These are phyloP conservation scores for Synanthedon tipuliformis DNA, from an alignment of 2,888 invertebrate species.

Conservation along the genomic window DNA sequence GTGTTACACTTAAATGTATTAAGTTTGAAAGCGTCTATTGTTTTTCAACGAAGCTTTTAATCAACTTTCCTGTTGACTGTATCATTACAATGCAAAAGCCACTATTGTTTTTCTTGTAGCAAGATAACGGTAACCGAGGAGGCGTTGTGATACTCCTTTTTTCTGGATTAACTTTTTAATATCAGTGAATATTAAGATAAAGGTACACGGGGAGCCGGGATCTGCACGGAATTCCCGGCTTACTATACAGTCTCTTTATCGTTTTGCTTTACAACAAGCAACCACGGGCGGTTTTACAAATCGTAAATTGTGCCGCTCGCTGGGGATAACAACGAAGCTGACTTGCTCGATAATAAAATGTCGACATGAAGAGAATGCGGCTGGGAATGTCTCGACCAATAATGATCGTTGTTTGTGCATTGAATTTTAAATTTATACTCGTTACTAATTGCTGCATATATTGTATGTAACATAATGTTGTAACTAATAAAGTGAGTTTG, in stretches of 20 bases:
- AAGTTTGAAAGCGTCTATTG: not conserved
- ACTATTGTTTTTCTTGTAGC: conserved; percentile 6
- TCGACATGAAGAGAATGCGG: conserved; percentile 58
- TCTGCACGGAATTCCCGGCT: conserved; percentile 22
- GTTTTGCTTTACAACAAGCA: conserved; percentile 45
- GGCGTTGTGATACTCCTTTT: conserved; percentile 14
- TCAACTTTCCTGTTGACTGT: not conserved
- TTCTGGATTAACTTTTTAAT: conserved; percentile 43
- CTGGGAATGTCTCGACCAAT: conserved; percentile 29
- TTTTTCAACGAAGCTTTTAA: not conserved
- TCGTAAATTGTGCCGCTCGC: conserved; percentile 54
- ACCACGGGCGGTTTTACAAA: conserved; percentile 45
- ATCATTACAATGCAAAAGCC: not conserved
- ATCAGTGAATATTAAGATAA: conserved; percentile 42
- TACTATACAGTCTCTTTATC: conserved; percentile 35
- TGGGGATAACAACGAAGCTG: conserved; percentile 53
- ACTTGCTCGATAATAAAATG: conserved; percentile 63
- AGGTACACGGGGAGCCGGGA: conserved; percentile 22
- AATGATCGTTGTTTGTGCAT: conserved; percentile 27
- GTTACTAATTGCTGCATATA: too few species aligned
- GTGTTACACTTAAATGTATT: not conserved
- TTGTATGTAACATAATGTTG: too few species aligned
- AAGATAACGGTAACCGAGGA: conserved; percentile 18
- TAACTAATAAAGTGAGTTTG: too few species aligned
- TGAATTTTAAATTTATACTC: too few species aligned